A percentile compares a stretch with the other conserved stretches of the same genome.
phyloP scores from a whole-genome alignment of 2,797 vertebrate genomes.

The Myoxocephalus aenaeus region DNA sequence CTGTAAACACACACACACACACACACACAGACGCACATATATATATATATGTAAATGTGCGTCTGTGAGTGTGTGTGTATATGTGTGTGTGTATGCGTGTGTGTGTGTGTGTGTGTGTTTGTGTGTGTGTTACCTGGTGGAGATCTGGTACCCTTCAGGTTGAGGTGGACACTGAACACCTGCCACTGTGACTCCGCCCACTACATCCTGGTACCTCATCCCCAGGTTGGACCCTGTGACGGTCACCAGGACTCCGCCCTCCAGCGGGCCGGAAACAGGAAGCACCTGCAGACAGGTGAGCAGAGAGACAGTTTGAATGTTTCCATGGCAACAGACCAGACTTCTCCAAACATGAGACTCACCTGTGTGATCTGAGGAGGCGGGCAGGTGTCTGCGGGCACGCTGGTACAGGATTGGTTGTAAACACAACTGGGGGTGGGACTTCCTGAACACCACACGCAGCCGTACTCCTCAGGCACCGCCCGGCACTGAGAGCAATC shows the following conservation, averaged over 20 bases:
- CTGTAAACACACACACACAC: conserved; percentile 69
- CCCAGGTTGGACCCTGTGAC: conserved; percentile 90
- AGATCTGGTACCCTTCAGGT: conserved; percentile 84
- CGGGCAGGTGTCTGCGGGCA: conserved; percentile 83
- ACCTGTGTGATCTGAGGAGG: conserved; percentile 85
- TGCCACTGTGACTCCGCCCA: conserved; percentile 84
- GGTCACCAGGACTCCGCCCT: conserved; percentile 87
- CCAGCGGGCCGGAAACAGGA: conserved; percentile 86
- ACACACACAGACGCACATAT: conserved; percentile 11
- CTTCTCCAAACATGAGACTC: background rate
- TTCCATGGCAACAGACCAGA: background rate
- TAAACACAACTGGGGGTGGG: conserved; percentile 83
- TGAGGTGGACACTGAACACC: conserved; percentile 81
- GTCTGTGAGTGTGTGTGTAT: too few relatives aligned
- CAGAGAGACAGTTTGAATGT: background rate
- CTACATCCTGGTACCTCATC: conserved; percentile 86
- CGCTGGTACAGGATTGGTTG: conserved; percentile 80
- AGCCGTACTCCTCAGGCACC: conserved; percentile 83
- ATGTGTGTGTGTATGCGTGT: too few relatives aligned
- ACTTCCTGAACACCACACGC: conserved; percentile 88
- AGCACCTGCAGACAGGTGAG: conserved; percentile 76
- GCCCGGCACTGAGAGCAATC: conserved; percentile 93
- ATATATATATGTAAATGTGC: too few relatives aligned
- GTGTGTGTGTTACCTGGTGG: conserved; percentile 81
- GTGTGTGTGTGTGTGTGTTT: background rate